Percentiles rank a stretch among this genome's conserved stretches.
Evolutionary conservation across 2,888 invertebrate genomes (phyloP).

Genomic region (Neuroscelio doddi): DNA sequence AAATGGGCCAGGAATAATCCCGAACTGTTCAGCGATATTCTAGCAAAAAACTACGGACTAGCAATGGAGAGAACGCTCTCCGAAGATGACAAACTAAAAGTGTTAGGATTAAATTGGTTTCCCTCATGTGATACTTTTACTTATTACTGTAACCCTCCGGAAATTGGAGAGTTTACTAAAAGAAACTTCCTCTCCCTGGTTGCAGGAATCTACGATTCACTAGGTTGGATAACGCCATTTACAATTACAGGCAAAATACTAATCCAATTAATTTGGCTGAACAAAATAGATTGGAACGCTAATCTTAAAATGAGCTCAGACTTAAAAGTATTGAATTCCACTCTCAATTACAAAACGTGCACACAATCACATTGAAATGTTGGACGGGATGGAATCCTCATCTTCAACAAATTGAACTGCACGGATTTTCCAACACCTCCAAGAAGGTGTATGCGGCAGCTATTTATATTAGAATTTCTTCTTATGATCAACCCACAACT

Average conservation of each 20-base stretch:
- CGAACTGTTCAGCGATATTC: slow-evolving; percentile 1
- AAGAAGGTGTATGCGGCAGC: slow-evolving; percentile 23
- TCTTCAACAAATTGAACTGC: slow-evolving; percentile 5
- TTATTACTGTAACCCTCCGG: not conserved
- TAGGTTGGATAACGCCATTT: slow-evolving; percentile 23
- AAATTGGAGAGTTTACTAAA: not conserved
- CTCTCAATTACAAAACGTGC: slow-evolving; percentile 9
- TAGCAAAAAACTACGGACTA: slow-evolving; percentile 7
- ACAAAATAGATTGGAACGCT: slow-evolving; percentile 15
- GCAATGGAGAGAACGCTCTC: slow-evolving; percentile 2
- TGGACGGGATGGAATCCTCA: slow-evolving; percentile 4
- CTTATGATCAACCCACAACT: not conserved
- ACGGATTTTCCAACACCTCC: slow-evolving; percentile 31
- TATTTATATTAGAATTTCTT: not conserved
- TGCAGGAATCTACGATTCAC: slow-evolving; percentile 22
- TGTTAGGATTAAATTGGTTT: slow-evolving; percentile 15
- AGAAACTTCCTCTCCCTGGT: not conserved
- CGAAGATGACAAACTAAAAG: slow-evolving; percentile 4
- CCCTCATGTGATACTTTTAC: not conserved
- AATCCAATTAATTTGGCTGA: too few relatives aligned
- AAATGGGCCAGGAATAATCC: slow-evolving; percentile 18
- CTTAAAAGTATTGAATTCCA: too few relatives aligned
- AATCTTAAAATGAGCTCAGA: too few relatives aligned
- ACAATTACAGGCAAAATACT: slow-evolving; percentile 11
- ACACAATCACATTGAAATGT: too few relatives aligned